A percentile compares a stretch with the other conserved stretches of the same genome.
Conservation (phyloP, 2,888 invertebrate genomes). For the Holacanthella duospinosa region DNA sequence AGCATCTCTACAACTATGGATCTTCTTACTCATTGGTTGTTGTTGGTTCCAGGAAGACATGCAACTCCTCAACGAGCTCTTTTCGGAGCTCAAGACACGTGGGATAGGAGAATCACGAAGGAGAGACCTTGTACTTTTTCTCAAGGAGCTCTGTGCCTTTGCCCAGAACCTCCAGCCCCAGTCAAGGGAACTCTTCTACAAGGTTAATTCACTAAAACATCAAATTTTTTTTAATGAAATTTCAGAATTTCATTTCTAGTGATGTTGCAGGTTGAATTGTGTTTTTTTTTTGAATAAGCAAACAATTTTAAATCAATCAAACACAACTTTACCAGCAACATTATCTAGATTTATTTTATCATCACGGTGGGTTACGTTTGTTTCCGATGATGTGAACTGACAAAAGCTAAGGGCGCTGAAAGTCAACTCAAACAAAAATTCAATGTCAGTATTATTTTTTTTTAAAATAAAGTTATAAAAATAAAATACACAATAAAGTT, state of each 20-base stretch:
- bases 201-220: slow-evolving; percentile 46
- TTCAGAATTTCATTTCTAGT: too few species aligned
- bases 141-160: slow-evolving; percentile 98
- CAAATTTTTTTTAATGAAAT: neutral
- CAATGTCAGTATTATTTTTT: too few species aligned
- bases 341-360: too few species aligned
- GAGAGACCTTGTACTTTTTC: slow-evolving; percentile 87
- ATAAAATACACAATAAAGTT: too few species aligned
- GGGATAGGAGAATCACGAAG: slow-evolving; percentile 72
- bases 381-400: slow-evolving; percentile 24
- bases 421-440: too few species aligned
- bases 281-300: too few species aligned
- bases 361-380: too few species aligned
- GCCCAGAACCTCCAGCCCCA: slow-evolving; percentile 96
- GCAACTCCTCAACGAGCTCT: slow-evolving; percentile 86
- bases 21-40: neutral
- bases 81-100: slow-evolving; percentile 82
- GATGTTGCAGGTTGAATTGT: too few species aligned
- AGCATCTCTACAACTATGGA: neutral
- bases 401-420: neutral
- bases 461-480: too few species aligned
- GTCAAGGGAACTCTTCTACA: slow-evolving; percentile 94
- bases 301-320: neutral
- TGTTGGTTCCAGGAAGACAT: slow-evolving; percentile 72
- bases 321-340: neutral